Base-by-base conservation (phyloP, 2,797 vertebrate species). In the Channa striata region DNA sequence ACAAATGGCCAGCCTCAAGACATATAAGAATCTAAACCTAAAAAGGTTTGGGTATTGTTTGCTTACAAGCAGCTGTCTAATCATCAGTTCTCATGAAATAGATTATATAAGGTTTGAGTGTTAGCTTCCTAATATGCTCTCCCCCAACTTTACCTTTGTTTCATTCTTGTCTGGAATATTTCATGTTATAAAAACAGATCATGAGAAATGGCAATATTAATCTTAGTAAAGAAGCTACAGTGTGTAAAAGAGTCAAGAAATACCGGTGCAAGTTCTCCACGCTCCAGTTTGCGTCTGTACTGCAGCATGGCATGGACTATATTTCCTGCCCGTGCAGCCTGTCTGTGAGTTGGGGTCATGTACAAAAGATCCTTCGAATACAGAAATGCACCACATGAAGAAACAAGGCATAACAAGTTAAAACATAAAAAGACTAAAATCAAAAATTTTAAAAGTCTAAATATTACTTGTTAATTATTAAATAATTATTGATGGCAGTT, bases 241-340 rank as follows among this genome's bases (percentile, higher is more conserved):
- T 30, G 6, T 3, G 6, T 6, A 30, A 6, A 16, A 1, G 20
- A 4, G 12, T n/a, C 4, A 56, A 60, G 19, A 7, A 12, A 92
- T 92, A 98, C 97, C 11, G 97, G 97, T 6, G 87, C 93, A 67
- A 95, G 95, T 87, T 98, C 95, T 48, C 97, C 97, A 0, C 96
- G 95, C 77, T 99, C 97, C 66, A 99, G 93, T 70, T 95, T 97
- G 57, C 95, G 95, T 49, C 97, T 94, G 82, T 98, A 99, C 49
- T 94, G 93, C 84, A 99, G 89, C 88, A 99, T 95, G 62, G 97
- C 89, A 0, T 99, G 96, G 0, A 99, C 94, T 1, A 76, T 65
- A 1, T 99, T 99, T 12, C 95, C 97, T 0, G 96, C 94, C 13
- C 97, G 93, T 1, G 97, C 97, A 0, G 96, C 95, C 89, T 98